Conservation (phyloP, 2,113 vertebrate genomes). For the Pycnonotus jocosus region DNA sequence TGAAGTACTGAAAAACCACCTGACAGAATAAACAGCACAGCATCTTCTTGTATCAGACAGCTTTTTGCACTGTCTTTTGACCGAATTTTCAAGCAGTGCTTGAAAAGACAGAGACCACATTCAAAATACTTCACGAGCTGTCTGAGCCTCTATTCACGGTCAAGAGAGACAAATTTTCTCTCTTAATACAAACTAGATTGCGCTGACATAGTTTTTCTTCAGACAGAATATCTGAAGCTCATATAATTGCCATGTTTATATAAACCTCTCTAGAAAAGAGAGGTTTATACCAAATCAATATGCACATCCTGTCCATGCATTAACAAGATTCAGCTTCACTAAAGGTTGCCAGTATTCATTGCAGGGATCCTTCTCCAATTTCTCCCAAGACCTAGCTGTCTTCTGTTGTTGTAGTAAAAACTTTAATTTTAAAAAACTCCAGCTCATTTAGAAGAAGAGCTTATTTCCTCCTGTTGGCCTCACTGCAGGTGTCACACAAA, state of each 20-base stretch:
- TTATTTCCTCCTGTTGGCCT: not conserved
- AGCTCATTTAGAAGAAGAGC: not conserved
- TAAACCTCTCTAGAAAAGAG: not conserved
- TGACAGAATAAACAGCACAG: not conserved
- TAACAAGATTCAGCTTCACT: not conserved
- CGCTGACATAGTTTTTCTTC: not conserved
- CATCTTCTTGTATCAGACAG: not conserved
- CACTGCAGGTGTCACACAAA: not conserved
- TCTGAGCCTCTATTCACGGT: not conserved
- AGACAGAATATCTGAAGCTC: not conserved
- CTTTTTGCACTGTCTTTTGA: not conserved
- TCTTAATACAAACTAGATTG: not conserved
- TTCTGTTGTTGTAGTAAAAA: not conserved
- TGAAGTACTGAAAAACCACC: not conserved
- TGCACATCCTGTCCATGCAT: not conserved
- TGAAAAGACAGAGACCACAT: not conserved
- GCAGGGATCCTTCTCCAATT: not conserved
- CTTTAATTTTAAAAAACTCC: not conserved
- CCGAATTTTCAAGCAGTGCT: not conserved
- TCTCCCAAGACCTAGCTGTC: not conserved
- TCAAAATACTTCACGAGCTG: not conserved
- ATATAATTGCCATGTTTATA: not conserved
- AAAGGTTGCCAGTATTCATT: not conserved
- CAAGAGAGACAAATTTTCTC: not conserved
- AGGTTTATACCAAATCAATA: not conserved